phyloP scores from a whole-genome alignment of 2,113 vertebrate species.

The Salvator merianae region DNA sequence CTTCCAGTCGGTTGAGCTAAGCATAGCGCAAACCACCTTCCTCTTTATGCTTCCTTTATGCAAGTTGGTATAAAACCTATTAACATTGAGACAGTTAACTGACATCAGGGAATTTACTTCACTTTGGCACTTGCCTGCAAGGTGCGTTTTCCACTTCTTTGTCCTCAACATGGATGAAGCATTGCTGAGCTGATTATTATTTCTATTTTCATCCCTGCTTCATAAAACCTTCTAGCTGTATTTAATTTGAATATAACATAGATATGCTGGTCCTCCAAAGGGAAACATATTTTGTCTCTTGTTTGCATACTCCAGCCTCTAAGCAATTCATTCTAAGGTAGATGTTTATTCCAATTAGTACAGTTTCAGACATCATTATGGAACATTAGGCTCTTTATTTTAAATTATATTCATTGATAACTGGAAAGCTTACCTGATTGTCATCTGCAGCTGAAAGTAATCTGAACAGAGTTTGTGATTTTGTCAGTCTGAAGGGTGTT shows the following conservation, averaged over 20 bases:
- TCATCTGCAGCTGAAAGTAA: not conserved
- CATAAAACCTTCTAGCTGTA: conserved; percentile 21
- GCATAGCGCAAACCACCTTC: not conserved
- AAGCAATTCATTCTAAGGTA: not conserved
- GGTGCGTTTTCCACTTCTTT: not conserved
- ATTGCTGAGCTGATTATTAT: not conserved
- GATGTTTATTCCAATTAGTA: not conserved
- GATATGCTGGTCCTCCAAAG: not conserved
- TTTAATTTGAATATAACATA: conserved; percentile 29
- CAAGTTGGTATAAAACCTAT: not conserved
- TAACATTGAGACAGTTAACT: not conserved
- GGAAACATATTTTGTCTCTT: not conserved
- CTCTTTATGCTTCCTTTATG: not conserved
- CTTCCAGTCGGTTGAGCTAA: not conserved
- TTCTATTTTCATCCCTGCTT: conserved; percentile 8
- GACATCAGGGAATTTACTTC: not conserved
- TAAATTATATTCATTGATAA: not conserved
- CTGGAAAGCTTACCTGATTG: not conserved
- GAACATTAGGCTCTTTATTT: not conserved
- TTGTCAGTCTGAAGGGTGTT: not conserved
- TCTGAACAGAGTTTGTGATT: not conserved
- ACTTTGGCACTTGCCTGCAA: not conserved
- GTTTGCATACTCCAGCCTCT: not conserved
- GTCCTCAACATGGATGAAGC: not conserved
- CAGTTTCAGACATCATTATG: not conserved